phyloP scores from a whole-genome alignment of 2,113 vertebrate genomes.

The Tiliqua scincoides region DNA sequence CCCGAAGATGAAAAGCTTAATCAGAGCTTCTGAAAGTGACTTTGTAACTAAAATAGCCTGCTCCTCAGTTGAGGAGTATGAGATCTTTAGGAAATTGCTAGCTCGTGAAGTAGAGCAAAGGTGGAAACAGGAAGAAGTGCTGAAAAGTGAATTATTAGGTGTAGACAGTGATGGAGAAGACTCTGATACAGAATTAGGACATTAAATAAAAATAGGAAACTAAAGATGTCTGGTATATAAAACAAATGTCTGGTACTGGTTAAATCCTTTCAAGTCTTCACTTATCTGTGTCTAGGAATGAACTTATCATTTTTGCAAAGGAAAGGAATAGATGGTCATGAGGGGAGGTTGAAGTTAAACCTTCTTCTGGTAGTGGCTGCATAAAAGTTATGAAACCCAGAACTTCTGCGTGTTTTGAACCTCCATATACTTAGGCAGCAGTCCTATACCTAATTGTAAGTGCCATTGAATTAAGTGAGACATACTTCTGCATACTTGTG shows the following conservation, averaged over 20 bases:
- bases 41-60: constrained; percentile 80
- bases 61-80: constrained; percentile 83
- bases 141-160: not conserved
- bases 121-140: not conserved
- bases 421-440: no score
- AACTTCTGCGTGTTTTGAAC: not conserved
- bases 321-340: no score
- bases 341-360: not conserved
- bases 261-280: not conserved
- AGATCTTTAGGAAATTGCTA: constrained; percentile 86
- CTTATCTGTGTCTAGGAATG: not conserved
- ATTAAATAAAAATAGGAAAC: not conserved
- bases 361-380: not conserved
- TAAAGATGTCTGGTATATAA: not conserved
- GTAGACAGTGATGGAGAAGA: constrained; percentile 17
- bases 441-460: no score
- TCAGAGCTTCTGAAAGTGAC: constrained; percentile 72
- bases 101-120: constrained; percentile 79
- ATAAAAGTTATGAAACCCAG: not conserved
- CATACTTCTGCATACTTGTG: no score
- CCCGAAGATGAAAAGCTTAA: constrained; percentile 82
- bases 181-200: not conserved
- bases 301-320: not conserved
- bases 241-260: not conserved
- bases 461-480: no score